Base-by-base conservation (phyloP, 1,140 invertebrate species). In the Trichonephila inaurata region DNA sequence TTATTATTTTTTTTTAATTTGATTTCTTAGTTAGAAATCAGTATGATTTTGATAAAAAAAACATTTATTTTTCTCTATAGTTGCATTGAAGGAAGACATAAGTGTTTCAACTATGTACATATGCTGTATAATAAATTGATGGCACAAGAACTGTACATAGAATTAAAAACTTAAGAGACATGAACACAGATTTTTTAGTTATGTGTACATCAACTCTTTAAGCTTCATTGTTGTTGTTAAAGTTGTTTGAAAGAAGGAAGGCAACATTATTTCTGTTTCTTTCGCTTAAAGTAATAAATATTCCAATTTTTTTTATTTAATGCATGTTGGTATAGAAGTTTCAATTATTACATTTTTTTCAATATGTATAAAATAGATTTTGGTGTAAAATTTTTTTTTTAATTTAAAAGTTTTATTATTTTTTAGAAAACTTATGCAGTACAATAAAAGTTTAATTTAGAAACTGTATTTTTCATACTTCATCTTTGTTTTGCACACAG, bases 201-300 rank as follows among this genome's bases (percentile, higher is more conserved):
- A 72, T 40, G 40, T 88, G 86, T 88, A 88, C 88, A 91, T 81
- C 51, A 61, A 44, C 24, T 33, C 61, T 64, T 18, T 44, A 81
- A 14, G 72, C 33, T 83, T 86, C 69, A 77, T 33, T 91, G 40
- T 64, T 92, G 64, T 92, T 86, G 82, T 92, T 92, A 60, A 92
- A 69, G 82, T 69, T 86, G 82, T 64, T 92, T 51, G 81, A 64
- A n/a, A 19, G n/a, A 8, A 40, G 64, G 19, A 83, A 28, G 28
- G 60, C 44, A 64, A 51, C 2, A 16, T 81, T 19, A 40, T 24
- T 1, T 33, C 69, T 14, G 12, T 83, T 40, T 16, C 2, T 51
- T 83, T 58, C 14, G n/a, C n/a, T 14, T 24, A 21, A 24, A 58
- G 28, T 60, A 21, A 18, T 58, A 51, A 24, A 58, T n/a, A 40